Conservation (phyloP, 2,888 invertebrate species). For the Hirtodrosophila cameraria region DNA sequence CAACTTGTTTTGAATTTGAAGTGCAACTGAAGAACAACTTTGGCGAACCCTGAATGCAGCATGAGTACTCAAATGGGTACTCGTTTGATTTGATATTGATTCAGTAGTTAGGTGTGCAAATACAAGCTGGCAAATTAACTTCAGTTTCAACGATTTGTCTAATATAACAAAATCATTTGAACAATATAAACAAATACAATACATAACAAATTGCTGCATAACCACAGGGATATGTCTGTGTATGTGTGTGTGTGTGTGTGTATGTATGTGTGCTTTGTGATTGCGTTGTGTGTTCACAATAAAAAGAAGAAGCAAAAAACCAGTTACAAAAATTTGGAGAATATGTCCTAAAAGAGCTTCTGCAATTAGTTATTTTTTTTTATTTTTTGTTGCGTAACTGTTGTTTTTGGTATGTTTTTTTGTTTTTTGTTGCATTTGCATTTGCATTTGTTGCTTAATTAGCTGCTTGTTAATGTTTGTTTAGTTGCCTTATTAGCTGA, state of each 20-base stretch:
- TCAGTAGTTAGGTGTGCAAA: conserved; percentile 26
- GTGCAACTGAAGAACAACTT: conserved; percentile 24
- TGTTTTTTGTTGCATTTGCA: conserved; percentile 16
- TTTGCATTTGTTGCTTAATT: conserved; percentile 40
- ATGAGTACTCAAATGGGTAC: background rate
- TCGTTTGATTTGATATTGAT: conserved; percentile 20
- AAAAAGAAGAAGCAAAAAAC: conserved; percentile 17
- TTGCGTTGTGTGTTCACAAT: conserved; percentile 18
- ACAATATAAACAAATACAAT: conserved; percentile 38
- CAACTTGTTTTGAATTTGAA: conserved; percentile 22
- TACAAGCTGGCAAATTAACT: conserved; percentile 15
- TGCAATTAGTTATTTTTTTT: conserved; percentile 36
- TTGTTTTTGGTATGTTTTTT: conserved; percentile 27
- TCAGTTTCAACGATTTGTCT: conserved; percentile 40
- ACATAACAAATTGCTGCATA: conserved; percentile 25
- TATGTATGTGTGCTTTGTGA: conserved; percentile 8
- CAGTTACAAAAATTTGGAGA: conserved; percentile 51
- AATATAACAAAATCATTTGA: conserved; percentile 43
- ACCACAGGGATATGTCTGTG: background rate
- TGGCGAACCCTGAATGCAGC: conserved; percentile 28
- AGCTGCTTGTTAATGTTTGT: conserved; percentile 34
- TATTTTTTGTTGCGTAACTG: conserved; percentile 8
- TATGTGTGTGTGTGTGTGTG: background rate
- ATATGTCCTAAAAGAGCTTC: conserved; percentile 56
- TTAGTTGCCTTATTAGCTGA: conserved; percentile 58